Base-by-base conservation (phyloP, 1,140 invertebrate species). In the Stegodyphus dumicola region DNA sequence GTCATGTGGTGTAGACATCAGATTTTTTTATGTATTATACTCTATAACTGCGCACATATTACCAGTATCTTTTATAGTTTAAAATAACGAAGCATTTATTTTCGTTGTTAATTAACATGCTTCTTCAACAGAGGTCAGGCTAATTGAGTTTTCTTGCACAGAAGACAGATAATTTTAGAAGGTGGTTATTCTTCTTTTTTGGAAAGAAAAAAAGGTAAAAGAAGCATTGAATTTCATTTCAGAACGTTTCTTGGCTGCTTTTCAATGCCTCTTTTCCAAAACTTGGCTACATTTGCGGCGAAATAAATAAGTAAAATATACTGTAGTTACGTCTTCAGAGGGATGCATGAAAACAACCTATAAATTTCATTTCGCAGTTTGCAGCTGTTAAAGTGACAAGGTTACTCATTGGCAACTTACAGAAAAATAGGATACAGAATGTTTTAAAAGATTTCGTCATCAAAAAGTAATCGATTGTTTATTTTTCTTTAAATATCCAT, bases 211-310 rank as follows among this genome's bases (percentile, higher is more conserved):
- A 33, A 33, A 33, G 3, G 3, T 11, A 66, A 15, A 66, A 77
- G 60, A 77, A 66, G 60, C 75, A 48, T 77, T 56, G 48, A 53
- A 77, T 66, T 65, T 65, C 60, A 52, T 66, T 69, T 48, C 17
- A 18, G 10, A 17, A n/a, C 49, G 15, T 15, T 77, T 77, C 33
- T 66, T 77, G 75, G 75, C 75, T 51, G 9, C 64, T 65, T 66
- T 77, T 77, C 75, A 77, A 77, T 77, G 75, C 51, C 75, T 56
- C 33, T 33, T 65, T 77, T 77, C 52, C 73, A 56, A 60, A 60
- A 75, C 53, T 17, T 18, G 54, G 54, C 48, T 52, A 13, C 15
- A 48, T 51, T 75, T 75, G 18, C 18, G 33, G 48, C 54, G 52
- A 75, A 75, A 60, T 48, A 75, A 75, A 56, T 48, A 75, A 15